Conservation (phyloP, 2,113 vertebrate genomes). For the Onychostruthus taczanowskii region DNA sequence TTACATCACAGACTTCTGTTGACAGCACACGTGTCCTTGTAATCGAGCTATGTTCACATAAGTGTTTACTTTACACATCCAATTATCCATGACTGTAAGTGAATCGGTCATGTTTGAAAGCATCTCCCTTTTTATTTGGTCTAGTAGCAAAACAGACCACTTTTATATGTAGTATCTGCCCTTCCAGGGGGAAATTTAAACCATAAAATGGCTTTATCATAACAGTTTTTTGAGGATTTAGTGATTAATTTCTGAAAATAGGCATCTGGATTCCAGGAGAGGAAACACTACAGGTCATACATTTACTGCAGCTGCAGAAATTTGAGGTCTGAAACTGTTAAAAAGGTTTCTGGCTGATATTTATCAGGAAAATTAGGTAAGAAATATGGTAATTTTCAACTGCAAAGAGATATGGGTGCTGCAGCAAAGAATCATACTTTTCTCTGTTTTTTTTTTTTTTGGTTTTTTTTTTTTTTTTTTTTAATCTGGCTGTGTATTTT, state of each 20-base stretch:
- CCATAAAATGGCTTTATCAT: background rate
- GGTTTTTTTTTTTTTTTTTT: background rate
- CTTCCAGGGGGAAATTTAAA: background rate
- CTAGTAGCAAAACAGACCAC: background rate
- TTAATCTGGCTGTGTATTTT: background rate
- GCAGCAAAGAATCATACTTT: background rate
- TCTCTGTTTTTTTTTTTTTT: background rate
- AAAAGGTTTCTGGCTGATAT: background rate
- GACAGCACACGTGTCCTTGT: background rate
- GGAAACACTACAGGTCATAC: background rate
- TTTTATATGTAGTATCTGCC: background rate
- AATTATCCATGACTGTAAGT: background rate
- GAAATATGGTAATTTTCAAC: background rate
- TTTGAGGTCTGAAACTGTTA: background rate
- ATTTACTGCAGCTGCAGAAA: background rate
- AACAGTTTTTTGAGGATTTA: background rate
- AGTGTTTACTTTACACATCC: background rate
- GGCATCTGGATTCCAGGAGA: background rate
- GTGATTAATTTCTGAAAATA: background rate
- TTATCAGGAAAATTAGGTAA: slow-evolving; percentile 24
- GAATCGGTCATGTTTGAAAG: background rate
- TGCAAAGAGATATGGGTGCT: background rate
- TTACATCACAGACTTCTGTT: background rate
- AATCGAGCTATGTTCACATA: background rate
- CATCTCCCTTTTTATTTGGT: background rate